phyloP scores from a whole-genome alignment of 2,888 invertebrate genomes.

The Eupithecia subfuscata region DNA sequence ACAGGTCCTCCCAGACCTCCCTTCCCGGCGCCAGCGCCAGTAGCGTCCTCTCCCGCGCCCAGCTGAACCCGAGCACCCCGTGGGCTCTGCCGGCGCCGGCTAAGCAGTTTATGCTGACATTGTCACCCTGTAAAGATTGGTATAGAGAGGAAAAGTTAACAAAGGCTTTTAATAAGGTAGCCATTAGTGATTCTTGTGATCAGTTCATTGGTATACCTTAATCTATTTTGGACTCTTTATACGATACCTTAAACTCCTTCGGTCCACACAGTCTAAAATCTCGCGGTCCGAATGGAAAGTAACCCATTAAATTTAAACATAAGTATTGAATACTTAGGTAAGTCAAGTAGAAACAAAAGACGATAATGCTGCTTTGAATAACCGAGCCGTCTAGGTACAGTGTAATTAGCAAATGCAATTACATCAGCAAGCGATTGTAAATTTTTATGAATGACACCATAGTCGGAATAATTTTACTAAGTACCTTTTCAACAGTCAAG shows the following conservation, averaged over 20 bases:
- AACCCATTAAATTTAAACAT: too few species aligned
- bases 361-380: not conserved
- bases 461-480: not conserved
- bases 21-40: conserved; percentile 88
- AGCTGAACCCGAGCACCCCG: conserved; percentile 90
- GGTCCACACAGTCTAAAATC: too few species aligned
- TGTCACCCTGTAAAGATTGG: conserved; percentile 83
- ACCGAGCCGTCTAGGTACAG: not conserved
- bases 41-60: conserved; percentile 91
- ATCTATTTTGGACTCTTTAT: too few species aligned
- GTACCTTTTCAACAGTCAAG: conserved; percentile 88
- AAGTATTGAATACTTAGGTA: too few species aligned
- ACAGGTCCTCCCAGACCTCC: conserved; percentile 94
- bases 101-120: conserved; percentile 88
- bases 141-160: not conserved
- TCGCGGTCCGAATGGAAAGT: too few species aligned
- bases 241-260: too few species aligned
- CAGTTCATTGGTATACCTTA: too few species aligned
- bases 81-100: conserved; percentile 86
- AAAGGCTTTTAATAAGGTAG: too few species aligned
- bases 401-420: not conserved
- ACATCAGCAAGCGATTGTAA: not conserved
- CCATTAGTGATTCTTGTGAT: too few species aligned
- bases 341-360: too few species aligned
- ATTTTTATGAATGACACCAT: not conserved